Base-by-base conservation (phyloP, 1,140 invertebrate species). In the Hermetia illucens region DNA sequence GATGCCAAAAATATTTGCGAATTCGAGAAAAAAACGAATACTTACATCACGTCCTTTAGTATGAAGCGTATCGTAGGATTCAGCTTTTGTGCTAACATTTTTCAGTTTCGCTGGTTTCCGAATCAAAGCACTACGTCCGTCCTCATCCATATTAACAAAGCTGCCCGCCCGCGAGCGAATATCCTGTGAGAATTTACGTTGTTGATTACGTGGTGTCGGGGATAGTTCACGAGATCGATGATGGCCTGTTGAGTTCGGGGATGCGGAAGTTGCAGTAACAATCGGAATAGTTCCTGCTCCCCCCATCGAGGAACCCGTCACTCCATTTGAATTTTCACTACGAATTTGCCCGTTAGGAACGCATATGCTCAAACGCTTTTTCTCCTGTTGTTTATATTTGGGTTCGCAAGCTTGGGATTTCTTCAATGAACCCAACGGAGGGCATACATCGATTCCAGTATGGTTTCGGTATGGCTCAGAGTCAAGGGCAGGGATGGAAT, bases 11-110 rank as follows among this genome's bases (percentile, higher is more conserved):
- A 8, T 13, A 27, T 27, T 27, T 27, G 8, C 8, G 24, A 13
- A 8, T 27, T 27, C 13, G 24, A 27, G 24, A 13, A n/a, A 17
- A 35, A 35, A 35, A 35, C 6, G 16, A 5, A 16, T 41, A 45
- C 51, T 60, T 55, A 74, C 72, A 62, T 71, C 67, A 3, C 55
- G 60, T 37, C 65, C 62, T 47, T 65, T 68, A 12, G 62, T 50
- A 50, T 77, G 69, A 40, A 77, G 49, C 13, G 67, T 67, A 50
- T 78, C 75, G 42, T 75, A 73, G 2, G 70, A 67, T 44, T 74
- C 72, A 9, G 68, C 70, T 51, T 69, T 67, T 27, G 70, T 62
- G 39, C 65, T 56, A 12, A 77, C 53, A 57, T 77, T 75, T 48
- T 66, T 65, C 18, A 77, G 51, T 36, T 72, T 68, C 15, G 73